Evolutionary conservation across 2,888 invertebrate genomes (phyloP), one percentile per base, ranked within the genome.

Genomic region (Octodonta nipae): DNA sequence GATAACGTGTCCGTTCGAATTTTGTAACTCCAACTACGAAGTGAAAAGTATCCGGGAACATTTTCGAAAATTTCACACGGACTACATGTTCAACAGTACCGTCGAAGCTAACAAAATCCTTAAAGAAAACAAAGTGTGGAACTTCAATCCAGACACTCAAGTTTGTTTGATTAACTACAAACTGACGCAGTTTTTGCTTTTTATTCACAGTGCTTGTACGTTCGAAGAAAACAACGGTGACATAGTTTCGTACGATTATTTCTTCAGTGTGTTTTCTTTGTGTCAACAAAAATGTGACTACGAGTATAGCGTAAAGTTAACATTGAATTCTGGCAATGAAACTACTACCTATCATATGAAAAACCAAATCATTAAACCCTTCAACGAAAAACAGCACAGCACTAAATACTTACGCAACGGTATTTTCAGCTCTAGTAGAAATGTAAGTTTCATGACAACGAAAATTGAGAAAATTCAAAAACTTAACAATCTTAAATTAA

Each of bases 91-190:
- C 29, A 12, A 24, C n/a, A 34, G 33, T 22, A 24, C 20, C 2
- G 38, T 39, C 1, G 27, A 29, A 14, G 42, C 42, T 2, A 29
- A 28, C 11, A 42, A 42, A 26, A 40, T 35, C 20, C 26, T 42
- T 8, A 42, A 42, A 15, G 40, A 27, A 13, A 37, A 42, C 15
- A 42, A 42, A 24, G 35, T 40, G 5, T 42, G 42, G 42, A 38
- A 42, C 35, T 42, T 38, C 27, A 17, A 24, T 13, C 16, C 36
- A 4, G 42, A 42, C 22, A 38, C 36, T 1, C 36, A 42, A 20
- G 40, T 42, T 12, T 42, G 42, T 32, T 17, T 42, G 5, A 13
- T 42, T 5, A 15, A 33, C 10, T 34, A 26, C 33, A 30, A 36
- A 13, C 33, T 31, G 8, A 32, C 36, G 15, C 40, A 37, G 5